Conservation (phyloP, 1,140 invertebrate species). For the Apocrypta bakeri region DNA sequence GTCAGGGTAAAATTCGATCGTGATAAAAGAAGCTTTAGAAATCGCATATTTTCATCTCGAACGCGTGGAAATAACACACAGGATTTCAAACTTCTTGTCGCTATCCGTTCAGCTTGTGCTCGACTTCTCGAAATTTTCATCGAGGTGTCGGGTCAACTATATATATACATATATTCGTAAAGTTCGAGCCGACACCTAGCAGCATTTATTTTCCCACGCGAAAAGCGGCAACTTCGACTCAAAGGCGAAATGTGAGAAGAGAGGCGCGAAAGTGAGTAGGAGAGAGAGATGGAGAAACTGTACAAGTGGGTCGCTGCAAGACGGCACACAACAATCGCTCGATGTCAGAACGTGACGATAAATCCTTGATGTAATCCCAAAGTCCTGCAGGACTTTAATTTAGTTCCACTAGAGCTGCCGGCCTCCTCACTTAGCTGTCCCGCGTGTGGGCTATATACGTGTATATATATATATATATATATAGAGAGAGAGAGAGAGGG, state of each 20-base stretch:
- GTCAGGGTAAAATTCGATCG: not conserved
- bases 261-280: not conserved
- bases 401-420: not conserved
- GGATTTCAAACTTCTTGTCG: not conserved
- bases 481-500: no score
- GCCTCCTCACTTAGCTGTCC: not conserved
- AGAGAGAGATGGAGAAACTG: not conserved
- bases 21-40: no score
- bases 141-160: not conserved
- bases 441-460: no score
- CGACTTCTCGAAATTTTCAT: slow-evolving; percentile 25
- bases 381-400: slow-evolving; percentile 37
- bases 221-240: not conserved
- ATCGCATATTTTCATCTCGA: not conserved
- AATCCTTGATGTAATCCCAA: slow-evolving; percentile 28
- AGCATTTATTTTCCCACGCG: no score
- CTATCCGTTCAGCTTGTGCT: not conserved
- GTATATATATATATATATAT: not conserved
- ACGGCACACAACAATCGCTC: slow-evolving; percentile 2
- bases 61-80: no score
- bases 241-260: not conserved
- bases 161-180: not conserved
- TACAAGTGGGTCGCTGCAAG: slow-evolving; percentile 4
- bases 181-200: not conserved
- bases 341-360: slow-evolving; percentile 32